Evolutionary conservation across 2,797 vertebrate species (phyloP), one percentile per base, ranked within the genome.

Genomic region (Phoxinus dragarum): DNA sequence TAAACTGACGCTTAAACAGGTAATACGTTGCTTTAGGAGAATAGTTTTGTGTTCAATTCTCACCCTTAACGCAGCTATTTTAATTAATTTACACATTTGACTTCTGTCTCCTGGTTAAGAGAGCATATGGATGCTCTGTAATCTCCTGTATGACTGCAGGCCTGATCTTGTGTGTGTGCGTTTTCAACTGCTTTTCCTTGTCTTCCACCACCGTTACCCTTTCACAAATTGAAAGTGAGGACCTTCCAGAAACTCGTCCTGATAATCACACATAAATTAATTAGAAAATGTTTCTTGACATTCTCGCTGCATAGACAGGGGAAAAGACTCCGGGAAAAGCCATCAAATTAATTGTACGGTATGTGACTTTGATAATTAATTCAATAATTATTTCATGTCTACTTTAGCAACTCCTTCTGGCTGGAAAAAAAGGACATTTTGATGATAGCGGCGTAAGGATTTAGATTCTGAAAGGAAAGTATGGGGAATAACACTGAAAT

Each of bases 271-370:
- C 93, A 95, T 94, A 94, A 96, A 96, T 96, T 96, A 96, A 96
- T 96, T 96, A 96, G 94, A 96, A 96, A 95, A 95, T 94, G 93
- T 96, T 95, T 94, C 95, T 94, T 95, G 95, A 96, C 95, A 95
- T 95, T 95, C 94, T 94, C 92, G 80, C 88, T 90, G 90, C 93
- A 92, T 91, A 93, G 93, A 93, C 85, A 81, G 89, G 71, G 85
- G 79, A 92, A 92, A 94, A 92, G 94, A 94, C 95, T 94, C 95
- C 90, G 90, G 95, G 95, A 95, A 94, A 95, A 95, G 94, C 94
- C 93, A 92, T 93, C 92, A 92, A 96, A 96, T 96, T 96, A 95
- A 96, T 95, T 96, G 94, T 96, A 94, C 92, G 92, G 91, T 95
- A 94, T 96, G 94, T 94, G 94, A 96, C 93, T 95, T 93, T 85